Percentiles rank a stretch among this genome's conserved stretches.
Conservation (phyloP, 1,140 invertebrate species). For the Drosophila orosa region DNA sequence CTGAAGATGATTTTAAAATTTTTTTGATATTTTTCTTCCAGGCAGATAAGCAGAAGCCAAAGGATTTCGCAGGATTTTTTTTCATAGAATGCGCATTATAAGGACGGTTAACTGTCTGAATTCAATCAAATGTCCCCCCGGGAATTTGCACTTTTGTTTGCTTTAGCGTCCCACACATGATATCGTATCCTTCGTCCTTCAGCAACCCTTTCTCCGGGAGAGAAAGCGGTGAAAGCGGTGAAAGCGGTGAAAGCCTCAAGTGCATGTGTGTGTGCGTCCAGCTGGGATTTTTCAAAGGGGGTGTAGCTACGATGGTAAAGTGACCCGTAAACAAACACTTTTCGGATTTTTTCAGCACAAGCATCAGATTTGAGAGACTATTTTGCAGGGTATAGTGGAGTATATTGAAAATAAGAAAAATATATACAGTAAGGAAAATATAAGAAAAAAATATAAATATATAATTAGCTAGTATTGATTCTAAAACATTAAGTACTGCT, state of each 20-base stretch:
- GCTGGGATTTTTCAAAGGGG: conserved; percentile 38
- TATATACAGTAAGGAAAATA: not conserved
- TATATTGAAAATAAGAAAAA: not conserved
- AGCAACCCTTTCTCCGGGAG: conserved; percentile 64
- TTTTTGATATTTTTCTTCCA: conserved; percentile 70
- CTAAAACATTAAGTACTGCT: too few relatives aligned
- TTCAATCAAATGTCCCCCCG: conserved; percentile 80
- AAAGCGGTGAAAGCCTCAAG: conserved; percentile 67
- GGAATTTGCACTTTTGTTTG: conserved; percentile 77
- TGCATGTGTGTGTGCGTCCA: conserved; percentile 57
- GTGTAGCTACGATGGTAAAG: conserved; percentile 45
- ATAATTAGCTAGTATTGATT: too few relatives aligned
- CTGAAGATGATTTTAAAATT: conserved; percentile 68
- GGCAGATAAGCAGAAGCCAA: conserved; percentile 64
- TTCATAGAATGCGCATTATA: conserved; percentile 69
- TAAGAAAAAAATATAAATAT: not conserved
- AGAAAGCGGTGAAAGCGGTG: conserved; percentile 62
- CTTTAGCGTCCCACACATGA: conserved; percentile 69
- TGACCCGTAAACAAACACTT: conserved; percentile 79
- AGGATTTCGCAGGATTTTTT: conserved; percentile 28
- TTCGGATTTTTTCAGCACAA: conserved; percentile 41
- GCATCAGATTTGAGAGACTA: conserved; percentile 30
- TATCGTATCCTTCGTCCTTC: conserved; percentile 52
- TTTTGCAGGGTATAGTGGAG: conserved; percentile 20
- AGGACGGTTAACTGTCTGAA: conserved; percentile 68